Conservation (phyloP, 2,888 invertebrate species). For the Serrognathus titanus region DNA sequence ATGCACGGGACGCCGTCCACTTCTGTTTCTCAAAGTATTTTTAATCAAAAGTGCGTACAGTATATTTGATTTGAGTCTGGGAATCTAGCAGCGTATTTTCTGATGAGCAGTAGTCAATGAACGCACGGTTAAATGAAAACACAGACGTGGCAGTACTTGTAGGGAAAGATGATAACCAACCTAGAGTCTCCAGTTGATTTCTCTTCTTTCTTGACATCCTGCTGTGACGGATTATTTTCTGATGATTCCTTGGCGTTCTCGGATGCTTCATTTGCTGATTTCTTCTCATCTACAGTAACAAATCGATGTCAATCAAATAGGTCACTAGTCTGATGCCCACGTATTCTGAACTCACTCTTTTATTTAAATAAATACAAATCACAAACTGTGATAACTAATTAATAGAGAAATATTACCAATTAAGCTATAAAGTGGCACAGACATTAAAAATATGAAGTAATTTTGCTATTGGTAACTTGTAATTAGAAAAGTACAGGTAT, state of each 20-base stretch:
- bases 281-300: conserved; percentile 37
- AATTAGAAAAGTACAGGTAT: background rate
- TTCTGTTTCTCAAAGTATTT: too few relatives aligned
- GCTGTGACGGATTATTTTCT: conserved; percentile 19
- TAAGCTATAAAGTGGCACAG: too few relatives aligned
- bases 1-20: too few relatives aligned
- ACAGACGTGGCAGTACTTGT: background rate
- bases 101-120: conserved; percentile 14
- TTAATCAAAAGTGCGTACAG: too few relatives aligned
- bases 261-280: conserved; percentile 26
- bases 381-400: background rate
- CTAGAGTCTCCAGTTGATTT: conserved; percentile 23
- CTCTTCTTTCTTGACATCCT: conserved; percentile 25
- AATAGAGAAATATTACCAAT: background rate
- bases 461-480: too few relatives aligned
- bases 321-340: conserved; percentile 27
- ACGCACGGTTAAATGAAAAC: too few relatives aligned
- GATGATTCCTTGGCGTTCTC: conserved; percentile 18
- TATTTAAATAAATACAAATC: background rate
- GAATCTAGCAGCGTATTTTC: conserved; percentile 21
- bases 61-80: too few relatives aligned
- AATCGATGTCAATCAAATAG: conserved; percentile 31
- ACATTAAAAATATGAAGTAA: too few relatives aligned
- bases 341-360: conserved; percentile 23
- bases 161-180: conserved; percentile 25